A percentile compares a stretch with the other conserved stretches of the same genome.
Conservation (phyloP, 2,888 invertebrate genomes). For the Drosophila longiperda region DNA sequence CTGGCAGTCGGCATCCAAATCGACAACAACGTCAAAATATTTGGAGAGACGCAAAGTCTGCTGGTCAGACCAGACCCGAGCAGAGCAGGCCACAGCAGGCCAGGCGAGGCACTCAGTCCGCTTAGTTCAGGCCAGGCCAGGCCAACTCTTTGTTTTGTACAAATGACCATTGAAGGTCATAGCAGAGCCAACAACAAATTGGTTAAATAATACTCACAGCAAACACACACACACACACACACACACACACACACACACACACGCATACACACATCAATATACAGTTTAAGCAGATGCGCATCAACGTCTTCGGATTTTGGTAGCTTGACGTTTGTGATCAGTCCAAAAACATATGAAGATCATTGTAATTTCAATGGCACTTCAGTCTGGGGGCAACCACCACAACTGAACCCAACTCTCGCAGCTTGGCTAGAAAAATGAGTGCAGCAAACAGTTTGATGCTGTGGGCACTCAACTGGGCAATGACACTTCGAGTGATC, state of each 20-base stretch:
- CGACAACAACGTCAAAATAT: constrained; percentile 75
- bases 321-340: constrained; percentile 68
- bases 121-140: constrained; percentile 34
- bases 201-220: constrained; percentile 63
- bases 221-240: constrained; percentile 29
- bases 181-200: constrained; percentile 63
- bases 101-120: constrained; percentile 14
- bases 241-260: constrained; percentile 18
- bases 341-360: constrained; percentile 75
- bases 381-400: constrained; percentile 63
- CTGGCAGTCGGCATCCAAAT: constrained; percentile 50
- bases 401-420: constrained; percentile 37
- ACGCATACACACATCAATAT: constrained; percentile 11
- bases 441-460: constrained; percentile 50
- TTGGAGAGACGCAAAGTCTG: constrained; percentile 67
- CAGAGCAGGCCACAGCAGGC: constrained; percentile 5
- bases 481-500: constrained; percentile 74
- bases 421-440: constrained; percentile 57
- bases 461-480: constrained; percentile 57
- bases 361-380: constrained; percentile 79
- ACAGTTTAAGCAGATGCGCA: constrained; percentile 65
- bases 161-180: constrained; percentile 79
- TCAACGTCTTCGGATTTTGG: constrained; percentile 44
- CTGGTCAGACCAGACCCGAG: constrained; percentile 26
- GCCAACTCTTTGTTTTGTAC: constrained; percentile 64